phyloP scores from a whole-genome alignment of 2,113 vertebrate genomes.

The Leucoraja erinaceus region DNA sequence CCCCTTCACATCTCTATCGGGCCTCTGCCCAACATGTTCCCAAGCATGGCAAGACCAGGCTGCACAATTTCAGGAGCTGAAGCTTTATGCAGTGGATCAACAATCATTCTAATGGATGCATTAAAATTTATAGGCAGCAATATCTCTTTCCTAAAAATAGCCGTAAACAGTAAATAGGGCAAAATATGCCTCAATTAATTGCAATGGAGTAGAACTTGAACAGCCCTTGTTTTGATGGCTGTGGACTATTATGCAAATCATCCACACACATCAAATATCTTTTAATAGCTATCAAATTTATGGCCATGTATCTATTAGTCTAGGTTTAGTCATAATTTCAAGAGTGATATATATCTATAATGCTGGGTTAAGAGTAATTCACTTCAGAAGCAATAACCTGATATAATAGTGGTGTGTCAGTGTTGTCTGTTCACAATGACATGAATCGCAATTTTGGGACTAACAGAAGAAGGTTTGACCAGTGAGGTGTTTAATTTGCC shows the following conservation, averaged over 20 bases:
- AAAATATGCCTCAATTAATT: background rate
- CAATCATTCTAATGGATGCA: too few relatives aligned
- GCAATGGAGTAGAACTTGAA: background rate
- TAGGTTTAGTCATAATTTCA: background rate
- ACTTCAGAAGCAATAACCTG: background rate
- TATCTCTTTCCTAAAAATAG: background rate
- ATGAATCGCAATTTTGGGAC: background rate
- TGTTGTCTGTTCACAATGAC: background rate
- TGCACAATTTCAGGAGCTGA: too few relatives aligned
- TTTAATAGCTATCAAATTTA: background rate
- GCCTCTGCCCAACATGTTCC: too few relatives aligned
- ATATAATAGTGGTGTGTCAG: background rate
- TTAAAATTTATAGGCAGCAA: background rate
- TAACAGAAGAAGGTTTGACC: background rate
- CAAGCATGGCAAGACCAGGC: too few relatives aligned
- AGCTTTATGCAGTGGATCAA: too few relatives aligned
- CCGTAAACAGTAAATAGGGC: background rate
- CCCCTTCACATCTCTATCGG: too few relatives aligned
- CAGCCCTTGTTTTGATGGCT: background rate
- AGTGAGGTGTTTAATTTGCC: background rate
- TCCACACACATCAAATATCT: background rate
- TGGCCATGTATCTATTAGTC: background rate
- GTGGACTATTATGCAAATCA: background rate
- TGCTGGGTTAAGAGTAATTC: background rate
- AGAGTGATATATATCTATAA: background rate